These are phyloP conservation scores for Cairina moschata DNA, from an alignment of 2,113 vertebrate species.

Conservation along the genomic window DNA sequence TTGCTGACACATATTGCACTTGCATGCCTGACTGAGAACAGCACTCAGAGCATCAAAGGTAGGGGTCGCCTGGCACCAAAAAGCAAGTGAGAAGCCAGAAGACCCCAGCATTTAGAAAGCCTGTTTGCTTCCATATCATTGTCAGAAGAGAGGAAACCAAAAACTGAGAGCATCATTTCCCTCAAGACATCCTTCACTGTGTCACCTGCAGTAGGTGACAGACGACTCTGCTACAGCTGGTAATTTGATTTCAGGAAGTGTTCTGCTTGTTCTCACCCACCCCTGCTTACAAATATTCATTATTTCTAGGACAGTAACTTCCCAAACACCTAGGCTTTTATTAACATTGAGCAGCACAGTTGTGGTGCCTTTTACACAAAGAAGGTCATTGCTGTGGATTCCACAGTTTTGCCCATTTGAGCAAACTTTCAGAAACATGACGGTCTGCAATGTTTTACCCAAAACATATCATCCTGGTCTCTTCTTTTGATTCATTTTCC, in stretches of 20 bases:
- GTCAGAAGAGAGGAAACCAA: neutral
- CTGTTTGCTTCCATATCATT: neutral
- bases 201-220: neutral
- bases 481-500: neutral
- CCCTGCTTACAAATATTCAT: neutral
- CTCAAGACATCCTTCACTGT: neutral
- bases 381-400: neutral
- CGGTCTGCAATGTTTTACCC: neutral
- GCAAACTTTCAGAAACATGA: neutral
- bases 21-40: neutral
- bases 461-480: neutral
- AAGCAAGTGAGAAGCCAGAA: neutral
- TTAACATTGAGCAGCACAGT: neutral
- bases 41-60: neutral
- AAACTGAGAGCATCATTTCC: neutral
- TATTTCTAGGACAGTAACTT: neutral
- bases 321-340: neutral
- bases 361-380: neutral
- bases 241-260: neutral
- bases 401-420: neutral
- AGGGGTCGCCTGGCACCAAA: neutral
- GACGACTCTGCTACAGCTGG: neutral
- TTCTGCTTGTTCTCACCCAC: neutral
- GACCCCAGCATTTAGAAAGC: neutral
- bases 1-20: neutral